Base-by-base conservation (phyloP, 2,113 vertebrate species). In the Neolamprologus ventralis region DNA sequence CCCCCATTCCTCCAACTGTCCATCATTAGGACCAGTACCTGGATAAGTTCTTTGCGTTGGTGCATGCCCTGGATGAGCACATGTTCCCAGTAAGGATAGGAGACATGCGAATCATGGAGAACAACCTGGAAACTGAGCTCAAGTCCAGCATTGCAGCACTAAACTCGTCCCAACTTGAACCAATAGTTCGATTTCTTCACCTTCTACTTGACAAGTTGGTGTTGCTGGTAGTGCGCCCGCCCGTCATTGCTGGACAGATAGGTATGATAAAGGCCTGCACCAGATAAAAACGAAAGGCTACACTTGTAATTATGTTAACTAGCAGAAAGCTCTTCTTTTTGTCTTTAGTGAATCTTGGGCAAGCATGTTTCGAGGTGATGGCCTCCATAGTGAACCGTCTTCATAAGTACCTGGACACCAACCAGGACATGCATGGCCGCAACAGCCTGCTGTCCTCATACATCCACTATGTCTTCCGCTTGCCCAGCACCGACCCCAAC, bases 61-160 rank as follows among this genome's bases (percentile, higher is more conserved):
- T 99, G 53, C 98, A 99, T 81, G 98, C 98, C 54, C 96, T 99
- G 96, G 99, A 99, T 79, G 98, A 99, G 95, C 99, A 99, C 95
- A 98, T 98, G 98, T 99, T 99, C 94, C 99, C 99, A 3, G 98
- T 99, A 68, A 95, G 99, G 88, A 99, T 99, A 93, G 98, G 98
- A 89, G 98, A 99, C 94, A 98, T 99, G 97, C 96, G 98, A 84
- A 99, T 99, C 95, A 98, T 99, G 98, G 99, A 99, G 93, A 99
- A 98, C 95, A 99, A 98, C 93, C 96, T 99, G 93, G 99, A 99
- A 95, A 97, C 97, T 1, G 99, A 99, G 95, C 95, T 99, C 84
- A 99, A 99, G 94, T 97, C 97, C 93, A 99, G 98, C 94, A 98
- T 99, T 90, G 97, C 97, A 14, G 98, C 98, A 5, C 87, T 99